phyloP scores from a whole-genome alignment of 2,888 invertebrate genomes.

The Plagodis pulveraria region DNA sequence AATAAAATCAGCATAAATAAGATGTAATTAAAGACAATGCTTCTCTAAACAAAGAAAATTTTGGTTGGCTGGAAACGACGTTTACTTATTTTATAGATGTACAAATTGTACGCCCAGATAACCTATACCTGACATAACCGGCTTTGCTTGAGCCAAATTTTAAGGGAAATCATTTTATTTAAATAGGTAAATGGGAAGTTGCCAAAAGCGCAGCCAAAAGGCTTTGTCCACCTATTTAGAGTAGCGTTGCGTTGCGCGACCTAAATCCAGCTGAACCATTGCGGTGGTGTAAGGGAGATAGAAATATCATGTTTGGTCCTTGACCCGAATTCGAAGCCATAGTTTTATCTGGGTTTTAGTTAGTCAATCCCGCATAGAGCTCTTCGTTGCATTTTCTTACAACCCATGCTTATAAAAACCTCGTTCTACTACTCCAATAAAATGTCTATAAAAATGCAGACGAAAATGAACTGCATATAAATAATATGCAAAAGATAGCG shows the following conservation, averaged over 20 bases:
- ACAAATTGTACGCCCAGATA: not conserved
- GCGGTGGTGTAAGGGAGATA: slow-evolving; percentile 52
- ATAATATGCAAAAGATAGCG: not conserved
- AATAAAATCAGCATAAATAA: too few species aligned
- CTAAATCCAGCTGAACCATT: slow-evolving; percentile 42
- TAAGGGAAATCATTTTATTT: slow-evolving; percentile 5
- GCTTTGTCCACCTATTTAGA: slow-evolving; percentile 42
- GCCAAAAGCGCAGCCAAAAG: slow-evolving; percentile 30
- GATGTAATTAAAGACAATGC: too few species aligned
- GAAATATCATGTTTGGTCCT: slow-evolving; percentile 50
- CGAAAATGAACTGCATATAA: not conserved
- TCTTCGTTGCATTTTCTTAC: not conserved
- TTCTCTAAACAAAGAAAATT: too few species aligned
- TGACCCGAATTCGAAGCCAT: slow-evolving; percentile 54
- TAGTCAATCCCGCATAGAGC: not conserved
- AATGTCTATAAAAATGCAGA: not conserved
- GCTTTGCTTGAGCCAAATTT: slow-evolving; percentile 4
- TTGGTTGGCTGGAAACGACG: too few species aligned
- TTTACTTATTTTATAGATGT: too few species aligned
- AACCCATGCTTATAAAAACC: not conserved
- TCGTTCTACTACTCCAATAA: not conserved
- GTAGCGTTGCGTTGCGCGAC: slow-evolving; percentile 38
- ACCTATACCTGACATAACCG: slow-evolving; percentile 2
- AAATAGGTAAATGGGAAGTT: slow-evolving; percentile 19
- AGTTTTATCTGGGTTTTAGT: slow-evolving; percentile 11